A percentile compares a stretch with the other conserved stretches of the same genome.
These are phyloP conservation scores for Fregetta grallaria DNA, from an alignment of 2,113 vertebrate species.

Conservation along the genomic window DNA sequence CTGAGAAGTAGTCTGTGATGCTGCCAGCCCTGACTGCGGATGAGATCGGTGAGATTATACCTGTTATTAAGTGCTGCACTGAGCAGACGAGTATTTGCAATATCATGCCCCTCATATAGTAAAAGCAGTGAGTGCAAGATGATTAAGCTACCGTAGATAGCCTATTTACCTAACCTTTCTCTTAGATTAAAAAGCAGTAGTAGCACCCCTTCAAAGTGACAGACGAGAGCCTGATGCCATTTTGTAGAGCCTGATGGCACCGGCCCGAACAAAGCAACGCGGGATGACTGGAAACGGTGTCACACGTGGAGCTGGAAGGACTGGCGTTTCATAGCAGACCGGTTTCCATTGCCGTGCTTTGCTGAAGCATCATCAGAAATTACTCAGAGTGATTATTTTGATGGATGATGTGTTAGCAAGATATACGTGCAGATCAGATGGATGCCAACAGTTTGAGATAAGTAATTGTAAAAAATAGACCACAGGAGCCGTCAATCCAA, in stretches of 20 bases:
- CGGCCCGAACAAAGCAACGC: not conserved
- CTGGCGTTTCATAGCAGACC: not conserved
- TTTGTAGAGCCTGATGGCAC: not conserved
- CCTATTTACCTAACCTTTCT: not conserved
- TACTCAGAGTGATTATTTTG: not conserved
- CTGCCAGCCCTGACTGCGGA: not conserved
- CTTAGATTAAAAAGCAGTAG: not conserved
- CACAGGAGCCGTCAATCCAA: not conserved
- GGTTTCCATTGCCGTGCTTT: not conserved
- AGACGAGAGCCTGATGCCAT: not conserved
- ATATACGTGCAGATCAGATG: accelerated
- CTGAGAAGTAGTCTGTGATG: not conserved
- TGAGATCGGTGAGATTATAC: not conserved
- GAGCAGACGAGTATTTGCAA: not conserved
- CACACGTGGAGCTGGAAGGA: not conserved
- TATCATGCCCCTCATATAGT: not conserved
- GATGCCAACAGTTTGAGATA: not conserved
- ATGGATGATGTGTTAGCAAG: not conserved
- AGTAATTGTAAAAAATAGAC: not conserved
- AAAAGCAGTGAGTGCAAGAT: not conserved
- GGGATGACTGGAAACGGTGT: not conserved
- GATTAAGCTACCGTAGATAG: accelerated
- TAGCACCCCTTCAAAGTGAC: not conserved
- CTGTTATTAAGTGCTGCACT: not conserved
- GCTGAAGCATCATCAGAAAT: not conserved